Percentiles rank a stretch among this genome's conserved stretches.
Evolutionary conservation across 2,113 vertebrate genomes (phyloP).

Genomic region (Todiramphus saurophagus): DNA sequence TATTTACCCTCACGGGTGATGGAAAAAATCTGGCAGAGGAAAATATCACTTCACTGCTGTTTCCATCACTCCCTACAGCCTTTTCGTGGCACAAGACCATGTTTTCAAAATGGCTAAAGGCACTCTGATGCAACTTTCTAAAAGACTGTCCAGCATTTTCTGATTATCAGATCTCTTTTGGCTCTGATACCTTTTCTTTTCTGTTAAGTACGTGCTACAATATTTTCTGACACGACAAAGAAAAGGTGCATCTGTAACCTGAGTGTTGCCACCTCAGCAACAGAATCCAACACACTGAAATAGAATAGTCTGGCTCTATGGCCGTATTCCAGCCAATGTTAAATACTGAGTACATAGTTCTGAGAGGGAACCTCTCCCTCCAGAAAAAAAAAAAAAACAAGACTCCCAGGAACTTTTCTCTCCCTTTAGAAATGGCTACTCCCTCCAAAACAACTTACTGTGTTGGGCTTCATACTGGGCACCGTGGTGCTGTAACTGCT

Average conservation of each 20-base stretch:
- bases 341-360: neutral
- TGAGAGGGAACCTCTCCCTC: neutral
- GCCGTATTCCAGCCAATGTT: neutral
- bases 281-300: neutral
- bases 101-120: neutral
- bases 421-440: neutral
- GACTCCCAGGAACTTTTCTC: neutral
- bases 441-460: slow-evolving; percentile 78
- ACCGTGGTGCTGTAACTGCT: slow-evolving; percentile 94
- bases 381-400: neutral
- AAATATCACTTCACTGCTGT: neutral
- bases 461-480: slow-evolving; percentile 98
- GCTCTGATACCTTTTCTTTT: neutral
- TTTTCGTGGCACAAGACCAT: neutral
- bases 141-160: neutral
- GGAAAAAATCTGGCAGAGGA: neutral
- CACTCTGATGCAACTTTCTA: neutral
- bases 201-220: neutral
- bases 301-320: neutral
- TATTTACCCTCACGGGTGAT: neutral
- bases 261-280: neutral
- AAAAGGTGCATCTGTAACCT: neutral
- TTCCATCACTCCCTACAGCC: neutral
- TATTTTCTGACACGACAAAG: neutral
- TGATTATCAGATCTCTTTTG: neutral